These are phyloP conservation scores for Leguminivora glycinivorella DNA, from an alignment of 1,140 invertebrate genomes.

Conservation along the genomic window DNA sequence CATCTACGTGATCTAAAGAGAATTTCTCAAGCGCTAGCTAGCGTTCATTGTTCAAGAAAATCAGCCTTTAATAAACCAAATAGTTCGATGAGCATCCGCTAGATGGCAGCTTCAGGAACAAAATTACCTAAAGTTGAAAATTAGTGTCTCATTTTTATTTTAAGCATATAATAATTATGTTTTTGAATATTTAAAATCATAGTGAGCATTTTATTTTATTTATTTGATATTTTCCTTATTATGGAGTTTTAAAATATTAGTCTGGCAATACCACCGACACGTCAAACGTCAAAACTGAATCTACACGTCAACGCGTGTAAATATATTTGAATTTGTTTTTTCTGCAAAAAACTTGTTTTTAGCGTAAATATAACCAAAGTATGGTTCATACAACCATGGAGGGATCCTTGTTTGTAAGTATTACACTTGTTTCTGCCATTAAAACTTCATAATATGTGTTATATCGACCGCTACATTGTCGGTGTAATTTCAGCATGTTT, in stretches of 20 bases:
- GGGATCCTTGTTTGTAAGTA: slow-evolving; percentile 74
- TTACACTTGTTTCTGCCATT: slow-evolving; percentile 1
- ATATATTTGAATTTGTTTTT: not conserved
- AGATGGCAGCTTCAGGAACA: too few relatives aligned
- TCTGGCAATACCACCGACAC: slow-evolving; percentile 1
- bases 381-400: slow-evolving; percentile 73
- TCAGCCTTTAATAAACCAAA: too few relatives aligned
- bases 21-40: too few relatives aligned
- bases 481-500: not conserved
- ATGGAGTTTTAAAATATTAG: not conserved
- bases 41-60: too few relatives aligned
- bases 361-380: slow-evolving; percentile 33
- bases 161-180: too few relatives aligned
- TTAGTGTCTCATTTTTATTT: too few relatives aligned
- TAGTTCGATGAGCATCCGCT: too few relatives aligned
- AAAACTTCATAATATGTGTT: not conserved
- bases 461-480: not conserved
- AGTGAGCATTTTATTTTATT: too few relatives aligned
- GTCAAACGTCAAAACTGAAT: slow-evolving; percentile 15
- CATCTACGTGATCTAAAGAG: too few relatives aligned
- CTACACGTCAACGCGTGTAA: slow-evolving; percentile 38
- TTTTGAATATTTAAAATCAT: too few relatives aligned
- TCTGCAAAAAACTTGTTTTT: not conserved
- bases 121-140: too few relatives aligned
- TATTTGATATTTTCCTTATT: too few relatives aligned